Conservation (phyloP, 2,113 vertebrate genomes). For the Toxotes jaculatrix region DNA sequence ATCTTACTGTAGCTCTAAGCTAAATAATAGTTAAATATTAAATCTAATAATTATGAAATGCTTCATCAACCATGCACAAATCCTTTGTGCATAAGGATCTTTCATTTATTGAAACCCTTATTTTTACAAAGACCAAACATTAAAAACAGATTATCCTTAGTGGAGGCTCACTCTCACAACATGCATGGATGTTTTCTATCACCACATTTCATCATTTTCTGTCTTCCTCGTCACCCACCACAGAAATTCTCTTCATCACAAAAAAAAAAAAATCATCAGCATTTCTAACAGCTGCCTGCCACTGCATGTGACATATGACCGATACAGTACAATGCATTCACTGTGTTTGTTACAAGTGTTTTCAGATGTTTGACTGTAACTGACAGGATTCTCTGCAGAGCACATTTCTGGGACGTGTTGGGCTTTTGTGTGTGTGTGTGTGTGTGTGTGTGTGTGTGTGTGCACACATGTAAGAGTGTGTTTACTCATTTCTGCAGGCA, state of each 20-base stretch:
- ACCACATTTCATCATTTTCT: constrained; percentile 23
- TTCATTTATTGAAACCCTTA: neutral
- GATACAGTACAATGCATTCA: constrained; percentile 44
- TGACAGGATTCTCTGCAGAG: constrained; percentile 26
- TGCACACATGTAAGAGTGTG: neutral
- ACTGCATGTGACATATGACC: constrained; percentile 30
- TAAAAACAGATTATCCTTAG: neutral
- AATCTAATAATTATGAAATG: neutral
- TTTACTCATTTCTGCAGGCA: constrained; percentile 1
- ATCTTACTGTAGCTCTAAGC: neutral
- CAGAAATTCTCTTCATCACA: constrained; percentile 28
- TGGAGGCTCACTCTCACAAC: neutral
- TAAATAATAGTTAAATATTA: neutral
- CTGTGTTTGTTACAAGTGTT: constrained; percentile 49
- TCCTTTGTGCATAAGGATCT: neutral
- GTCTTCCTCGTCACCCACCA: constrained; percentile 16
- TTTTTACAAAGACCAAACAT: neutral
- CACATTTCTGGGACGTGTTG: neutral
- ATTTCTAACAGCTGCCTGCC: constrained; percentile 35
- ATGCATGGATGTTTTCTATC: constrained; percentile 10
- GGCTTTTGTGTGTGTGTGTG: neutral
- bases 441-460: no score
- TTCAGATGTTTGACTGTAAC: constrained; percentile 54
- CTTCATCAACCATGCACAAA: neutral
- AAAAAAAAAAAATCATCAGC: constrained; percentile 13